A percentile compares a stretch with the other conserved stretches of the same genome.
phyloP scores from a whole-genome alignment of 2,888 invertebrate genomes.

The Hydropsyche betteni region DNA sequence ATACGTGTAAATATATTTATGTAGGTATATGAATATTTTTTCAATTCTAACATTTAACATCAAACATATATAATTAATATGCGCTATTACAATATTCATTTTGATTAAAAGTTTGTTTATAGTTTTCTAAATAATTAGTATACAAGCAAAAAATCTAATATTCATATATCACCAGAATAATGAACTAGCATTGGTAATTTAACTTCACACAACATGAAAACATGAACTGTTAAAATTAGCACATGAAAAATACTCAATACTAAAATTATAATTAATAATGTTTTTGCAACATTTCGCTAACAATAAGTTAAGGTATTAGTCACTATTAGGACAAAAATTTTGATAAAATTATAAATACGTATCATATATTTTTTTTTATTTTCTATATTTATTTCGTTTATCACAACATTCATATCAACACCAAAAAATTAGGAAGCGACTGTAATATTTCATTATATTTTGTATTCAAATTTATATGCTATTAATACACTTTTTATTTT shows the following conservation, averaged over 20 bases:
- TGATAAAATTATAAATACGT: too few species aligned
- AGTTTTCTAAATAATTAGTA: not conserved
- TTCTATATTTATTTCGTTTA: too few species aligned
- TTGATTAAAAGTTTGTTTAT: constrained; percentile 10
- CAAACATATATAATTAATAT: constrained; percentile 36
- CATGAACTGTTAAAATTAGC: too few species aligned
- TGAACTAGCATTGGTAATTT: too few species aligned
- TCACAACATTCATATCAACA: constrained; percentile 12
- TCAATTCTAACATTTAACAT: constrained; percentile 50
- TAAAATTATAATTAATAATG: too few species aligned
- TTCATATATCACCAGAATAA: not conserved
- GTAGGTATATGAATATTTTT: constrained; percentile 47
- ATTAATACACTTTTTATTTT: constrained; percentile 15
- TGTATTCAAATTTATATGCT: constrained; percentile 15
- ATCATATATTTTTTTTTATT: too few species aligned
- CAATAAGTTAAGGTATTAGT: not conserved
- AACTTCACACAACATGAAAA: too few species aligned
- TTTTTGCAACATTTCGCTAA: too few species aligned
- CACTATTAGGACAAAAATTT: not conserved
- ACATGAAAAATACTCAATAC: too few species aligned
- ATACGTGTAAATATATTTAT: constrained; percentile 48
- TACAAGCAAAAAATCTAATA: constrained; percentile 10
- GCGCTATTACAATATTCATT: constrained; percentile 15
- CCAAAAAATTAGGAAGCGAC: not conserved
- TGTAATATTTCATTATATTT: not conserved